Evolutionary conservation across 1,140 invertebrate genomes (phyloP).

Genomic region (Varroa destructor): DNA sequence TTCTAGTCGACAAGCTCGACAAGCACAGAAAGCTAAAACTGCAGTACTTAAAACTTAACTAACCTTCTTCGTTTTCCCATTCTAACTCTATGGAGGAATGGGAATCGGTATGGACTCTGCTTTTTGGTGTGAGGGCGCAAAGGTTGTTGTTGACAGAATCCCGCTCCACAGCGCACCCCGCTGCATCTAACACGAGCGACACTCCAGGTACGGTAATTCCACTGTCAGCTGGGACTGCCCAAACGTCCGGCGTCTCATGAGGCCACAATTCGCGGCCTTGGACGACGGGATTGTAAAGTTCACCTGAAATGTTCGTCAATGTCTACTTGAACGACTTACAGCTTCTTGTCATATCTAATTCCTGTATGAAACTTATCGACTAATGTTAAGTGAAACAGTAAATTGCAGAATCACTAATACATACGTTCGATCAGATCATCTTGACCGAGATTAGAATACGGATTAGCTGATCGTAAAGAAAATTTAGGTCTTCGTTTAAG

Average conservation of each 20-base stretch:
- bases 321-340: background rate
- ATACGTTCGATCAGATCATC: conserved; percentile 7
- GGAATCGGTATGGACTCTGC: background rate
- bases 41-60: too few species aligned
- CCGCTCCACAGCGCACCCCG: too few species aligned
- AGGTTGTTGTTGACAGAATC: conserved; percentile 16
- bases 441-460: conserved; percentile 23
- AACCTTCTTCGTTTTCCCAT: conserved; percentile 24
- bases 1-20: too few species aligned
- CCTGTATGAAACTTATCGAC: background rate
- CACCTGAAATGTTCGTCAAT: background rate
- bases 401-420: background rate
- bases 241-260: conserved; percentile 20
- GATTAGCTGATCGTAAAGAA: background rate
- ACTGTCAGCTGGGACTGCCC: conserved; percentile 14
- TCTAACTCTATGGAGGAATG: conserved; percentile 16
- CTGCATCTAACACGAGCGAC: too few species aligned
- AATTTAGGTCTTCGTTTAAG: conserved; percentile 21
- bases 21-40: too few species aligned
- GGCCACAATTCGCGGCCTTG: conserved; percentile 21
- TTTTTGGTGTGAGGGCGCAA: background rate
- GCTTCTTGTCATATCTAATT: background rate
- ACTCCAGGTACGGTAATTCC: background rate
- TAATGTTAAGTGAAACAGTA: background rate
- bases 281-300: conserved; percentile 21